phyloP scores from a whole-genome alignment of 1,140 invertebrate species.

The Daktulosphaira vitifoliae region DNA sequence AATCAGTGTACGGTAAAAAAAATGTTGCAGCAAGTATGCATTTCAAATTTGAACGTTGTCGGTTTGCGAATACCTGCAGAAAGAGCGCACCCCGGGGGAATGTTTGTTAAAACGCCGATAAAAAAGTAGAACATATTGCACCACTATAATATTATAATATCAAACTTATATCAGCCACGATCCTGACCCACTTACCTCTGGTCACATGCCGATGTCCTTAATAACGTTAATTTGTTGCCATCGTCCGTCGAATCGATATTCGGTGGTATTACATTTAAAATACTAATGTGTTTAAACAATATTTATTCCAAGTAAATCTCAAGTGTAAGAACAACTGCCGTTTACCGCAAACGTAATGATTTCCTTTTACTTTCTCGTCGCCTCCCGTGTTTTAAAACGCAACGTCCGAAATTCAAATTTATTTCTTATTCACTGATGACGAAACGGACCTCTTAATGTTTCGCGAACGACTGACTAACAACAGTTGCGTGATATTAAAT shows the following conservation, averaged over 20 bases:
- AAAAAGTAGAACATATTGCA: slow-evolving; percentile 30
- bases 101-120: background rate
- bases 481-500: background rate
- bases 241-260: background rate
- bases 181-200: slow-evolving; percentile 31
- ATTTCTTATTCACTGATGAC: background rate
- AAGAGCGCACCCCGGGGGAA: background rate
- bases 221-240: background rate
- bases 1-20: no score
- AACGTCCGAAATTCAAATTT: no score
- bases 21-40: no score
- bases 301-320: background rate
- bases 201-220: slow-evolving; percentile 24
- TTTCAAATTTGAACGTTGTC: no score
- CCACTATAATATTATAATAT: background rate
- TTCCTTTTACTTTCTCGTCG: background rate
- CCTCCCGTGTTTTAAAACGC: background rate
- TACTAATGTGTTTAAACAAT: no score
- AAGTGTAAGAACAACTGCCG: background rate
- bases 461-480: background rate
- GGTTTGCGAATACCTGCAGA: background rate
- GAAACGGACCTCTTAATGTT: background rate
- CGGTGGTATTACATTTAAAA: no score
- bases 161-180: slow-evolving; percentile 24
- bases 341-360: background rate